Evolutionary conservation across 2,888 invertebrate species (phyloP).

Genomic region (Callosobruchus maculatus): DNA sequence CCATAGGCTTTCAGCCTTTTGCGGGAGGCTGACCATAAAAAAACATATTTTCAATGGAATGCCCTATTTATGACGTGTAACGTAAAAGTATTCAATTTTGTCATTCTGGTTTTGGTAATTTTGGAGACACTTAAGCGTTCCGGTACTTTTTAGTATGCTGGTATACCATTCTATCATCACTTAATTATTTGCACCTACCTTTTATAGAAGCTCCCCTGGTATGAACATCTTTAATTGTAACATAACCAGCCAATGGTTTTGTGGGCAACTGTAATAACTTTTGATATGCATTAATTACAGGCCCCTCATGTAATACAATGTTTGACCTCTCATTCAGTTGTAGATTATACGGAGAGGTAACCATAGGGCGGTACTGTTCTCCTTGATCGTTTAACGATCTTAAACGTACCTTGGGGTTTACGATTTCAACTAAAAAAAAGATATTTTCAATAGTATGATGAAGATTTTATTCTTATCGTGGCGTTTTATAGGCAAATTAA

Average conservation of each 20-base stretch:
- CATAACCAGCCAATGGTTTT: constrained; percentile 57
- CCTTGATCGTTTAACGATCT: constrained; percentile 54
- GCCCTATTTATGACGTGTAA: too few relatives aligned
- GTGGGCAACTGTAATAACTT: constrained; percentile 62
- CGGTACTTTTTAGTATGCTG: too few relatives aligned
- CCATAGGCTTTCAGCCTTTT: too few relatives aligned
- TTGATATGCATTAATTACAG: constrained; percentile 51
- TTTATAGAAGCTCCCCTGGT: constrained; percentile 43
- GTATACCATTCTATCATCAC: too few relatives aligned
- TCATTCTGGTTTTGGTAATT: too few relatives aligned
- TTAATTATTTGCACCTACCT: constrained; percentile 19
- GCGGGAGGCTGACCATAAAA: too few relatives aligned
- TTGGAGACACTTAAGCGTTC: too few relatives aligned
- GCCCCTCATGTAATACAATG: constrained; percentile 57
- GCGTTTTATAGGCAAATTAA: too few relatives aligned
- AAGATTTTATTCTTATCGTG: too few relatives aligned
- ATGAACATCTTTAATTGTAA: constrained; percentile 56
- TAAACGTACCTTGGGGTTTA: constrained; percentile 60
- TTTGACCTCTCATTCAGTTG: constrained; percentile 62
- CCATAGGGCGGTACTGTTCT: constrained; percentile 62
- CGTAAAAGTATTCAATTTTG: too few relatives aligned
- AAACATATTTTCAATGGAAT: too few relatives aligned
- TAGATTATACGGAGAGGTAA: constrained; percentile 63
- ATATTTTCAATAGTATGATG: too few relatives aligned
- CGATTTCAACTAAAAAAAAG: constrained; percentile 61